phyloP scores from a whole-genome alignment of 2,113 vertebrate genomes.

The Oostethus manadensis region DNA sequence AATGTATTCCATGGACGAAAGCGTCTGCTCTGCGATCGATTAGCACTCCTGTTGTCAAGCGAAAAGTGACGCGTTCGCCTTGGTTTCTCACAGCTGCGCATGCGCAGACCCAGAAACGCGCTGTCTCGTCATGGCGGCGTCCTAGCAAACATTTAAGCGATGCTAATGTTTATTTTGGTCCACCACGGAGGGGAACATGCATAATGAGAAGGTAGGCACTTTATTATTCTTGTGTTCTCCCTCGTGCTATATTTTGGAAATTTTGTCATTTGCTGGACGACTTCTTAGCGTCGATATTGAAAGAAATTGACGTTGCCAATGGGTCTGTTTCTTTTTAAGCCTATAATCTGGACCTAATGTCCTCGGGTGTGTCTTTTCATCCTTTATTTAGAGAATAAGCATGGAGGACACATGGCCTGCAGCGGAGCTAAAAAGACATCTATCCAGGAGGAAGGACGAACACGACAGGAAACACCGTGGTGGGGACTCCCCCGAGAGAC shows the following conservation, averaged over 20 bases:
- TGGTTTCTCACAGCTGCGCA: slow-evolving; percentile 53
- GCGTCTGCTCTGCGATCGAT: slow-evolving; percentile 23
- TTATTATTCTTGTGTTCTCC: background rate
- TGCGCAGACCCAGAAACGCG: slow-evolving; percentile 23
- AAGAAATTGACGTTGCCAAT: background rate
- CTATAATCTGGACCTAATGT: background rate
- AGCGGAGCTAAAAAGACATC: slow-evolving; percentile 82
- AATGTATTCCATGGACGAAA: background rate
- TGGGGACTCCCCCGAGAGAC: slow-evolving; percentile 60
- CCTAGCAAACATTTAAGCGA: slow-evolving; percentile 23
- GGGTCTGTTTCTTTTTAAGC: background rate
- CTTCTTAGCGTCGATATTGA: background rate
- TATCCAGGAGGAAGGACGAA: slow-evolving; percentile 58
- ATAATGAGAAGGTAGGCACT: slow-evolving; percentile 59
- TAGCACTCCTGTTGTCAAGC: slow-evolving; percentile 59
- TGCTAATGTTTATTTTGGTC: background rate
- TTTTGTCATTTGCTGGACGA: background rate
- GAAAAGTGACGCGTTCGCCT: slow-evolving; percentile 56
- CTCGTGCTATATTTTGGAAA: too few species aligned
- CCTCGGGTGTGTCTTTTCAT: background rate
- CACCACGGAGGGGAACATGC: slow-evolving; percentile 45
- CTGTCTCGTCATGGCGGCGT: slow-evolving; percentile 56
- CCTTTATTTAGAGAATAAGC: slow-evolving; percentile 75
- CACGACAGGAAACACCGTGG: slow-evolving; percentile 39
- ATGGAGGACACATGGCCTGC: slow-evolving; percentile 94